Base-by-base conservation (phyloP, 2,797 vertebrate genomes). In the Hippocampus kuda region DNA sequence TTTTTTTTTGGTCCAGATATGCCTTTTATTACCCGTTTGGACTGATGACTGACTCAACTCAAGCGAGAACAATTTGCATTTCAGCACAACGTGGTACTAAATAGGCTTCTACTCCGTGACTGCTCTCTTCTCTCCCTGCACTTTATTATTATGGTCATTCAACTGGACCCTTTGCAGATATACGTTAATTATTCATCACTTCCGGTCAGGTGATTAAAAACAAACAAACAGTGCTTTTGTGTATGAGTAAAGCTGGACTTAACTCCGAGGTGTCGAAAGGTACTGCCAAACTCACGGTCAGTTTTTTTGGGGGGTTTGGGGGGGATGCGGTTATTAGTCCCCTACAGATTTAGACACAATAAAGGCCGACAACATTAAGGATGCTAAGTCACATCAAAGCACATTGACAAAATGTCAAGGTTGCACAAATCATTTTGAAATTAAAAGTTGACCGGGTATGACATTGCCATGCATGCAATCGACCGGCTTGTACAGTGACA, bases 11-110 rank as follows among this genome's bases (percentile, higher is more conserved):
- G 57, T 59, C 26, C 57, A 16, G 57, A 46, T 63, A 46, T 65
- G 63, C 63, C 63, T 48, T 65, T 65, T 65, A 1, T 26, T 26
- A 65, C 42, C 44, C 26, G 42, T 65, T 65, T 48, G 63, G 44
- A 46, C 44, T 11, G 63, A 48, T 10, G 42, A 65, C 63, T 26
- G 42, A 46, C n/a, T 27, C n/a, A 65, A 24, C 63, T 48, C 63
- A 65, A 64, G 22, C 24, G 59, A 61, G n/a, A 64, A 64, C 62
- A 64, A 44, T n/a, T 64, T n/a, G 13, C n/a, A 9, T 48, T 18
- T 48, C 44, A 27, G 63, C 63, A 48, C 63, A 65, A 65, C 26
- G 42, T 48, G 63, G 63, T 65, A 48, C 42, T 26, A 65, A 48
- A 27, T 48, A 27, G 41, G 63, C 63, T 46, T 8, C 7, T 15